Base-by-base conservation (phyloP, 2,888 invertebrate genomes). In the Hydriomena furcata region DNA sequence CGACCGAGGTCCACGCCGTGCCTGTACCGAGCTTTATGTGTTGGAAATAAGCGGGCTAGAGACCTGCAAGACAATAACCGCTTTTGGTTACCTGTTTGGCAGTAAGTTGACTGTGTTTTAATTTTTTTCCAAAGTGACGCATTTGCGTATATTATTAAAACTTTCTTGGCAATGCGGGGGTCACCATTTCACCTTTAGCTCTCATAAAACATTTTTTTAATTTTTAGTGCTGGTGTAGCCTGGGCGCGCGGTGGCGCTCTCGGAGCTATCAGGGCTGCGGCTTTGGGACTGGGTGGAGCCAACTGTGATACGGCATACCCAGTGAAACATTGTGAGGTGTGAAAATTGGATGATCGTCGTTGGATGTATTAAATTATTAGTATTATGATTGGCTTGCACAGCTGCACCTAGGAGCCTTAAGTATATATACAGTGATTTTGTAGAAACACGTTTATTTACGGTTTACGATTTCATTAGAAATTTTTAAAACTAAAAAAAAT, bases 51-150 rank as follows among this genome's bases (percentile, higher is more conserved):
- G 61, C 91, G 86, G 60, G 93, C 94, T 0, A 91, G 93, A 51
- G 78, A 76, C 13, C 72, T 92, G 40, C 71, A 76, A 0, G 92
- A 92, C 47, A 88, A 84, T 5, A 92, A 92, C 50, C 92, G 92
- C 71, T 91, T 94, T 60, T 94, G 95, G 93, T 80, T 95, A 47
- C 95, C 95, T 0, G 88, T 95, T 55, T 95, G 95, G 94, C 94
- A 95, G 95, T 95, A 87, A 82, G 82, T 83, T 10, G 10, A 30
- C 12, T 12, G 2, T 6, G 7, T 32, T 13, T 32, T n/a, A 17
- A 17, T 17, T 17, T 2, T 17, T 17, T 17, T 17, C 17, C 17
- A 17, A n/a, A n/a, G n/a, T n/a, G n/a, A n/a, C n/a, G n/a, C n/a
- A n/a, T n/a, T n/a, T n/a, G n/a, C n/a, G n/a, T n/a, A n/a, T n/a